Percentiles rank a stretch among this genome's conserved stretches.
phyloP scores from a whole-genome alignment of 1,140 invertebrate genomes.

The Bursaphelenchus mucronatus region DNA sequence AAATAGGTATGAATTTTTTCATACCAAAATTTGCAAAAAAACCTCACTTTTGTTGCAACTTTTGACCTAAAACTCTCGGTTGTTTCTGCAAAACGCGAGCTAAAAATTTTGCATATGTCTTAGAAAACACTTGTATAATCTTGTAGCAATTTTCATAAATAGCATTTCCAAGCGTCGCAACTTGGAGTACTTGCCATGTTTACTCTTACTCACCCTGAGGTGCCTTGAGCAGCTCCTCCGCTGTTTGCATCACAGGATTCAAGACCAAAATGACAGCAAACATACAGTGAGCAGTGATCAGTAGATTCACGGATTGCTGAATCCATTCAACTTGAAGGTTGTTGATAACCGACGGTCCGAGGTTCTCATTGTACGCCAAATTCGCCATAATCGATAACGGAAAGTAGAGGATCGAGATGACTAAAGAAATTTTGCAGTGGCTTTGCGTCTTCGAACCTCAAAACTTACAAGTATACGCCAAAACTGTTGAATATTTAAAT shows the following conservation, averaged over 20 bases:
- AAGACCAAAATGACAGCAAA: conserved; percentile 18
- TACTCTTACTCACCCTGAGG: conserved; percentile 17
- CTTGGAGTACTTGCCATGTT: no score
- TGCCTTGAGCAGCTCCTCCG: conserved; percentile 19
- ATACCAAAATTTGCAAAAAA: no score
- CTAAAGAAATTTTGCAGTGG: conserved; percentile 2
- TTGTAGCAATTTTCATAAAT: no score
- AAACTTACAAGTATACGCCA: conserved; percentile 16
- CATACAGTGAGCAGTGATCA: conserved; percentile 22
- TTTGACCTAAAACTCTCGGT: no score
- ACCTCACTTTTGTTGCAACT: no score
- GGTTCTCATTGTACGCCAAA: conserved; percentile 25
- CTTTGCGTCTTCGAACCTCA: no score
- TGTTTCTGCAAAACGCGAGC: no score
- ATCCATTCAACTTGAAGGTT: conserved; percentile 24
- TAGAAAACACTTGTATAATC: no score
- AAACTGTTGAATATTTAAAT: conserved; percentile 15
- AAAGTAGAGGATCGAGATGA: conserved; percentile 13
- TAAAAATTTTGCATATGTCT: no score
- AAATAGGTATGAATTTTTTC: no score
- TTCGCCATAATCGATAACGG: conserved; percentile 13
- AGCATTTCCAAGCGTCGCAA: no score
- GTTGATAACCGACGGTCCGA: conserved; percentile 26
- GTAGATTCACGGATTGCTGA: conserved; percentile 26
- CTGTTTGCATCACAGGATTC: conserved; percentile 21